Evolutionary conservation across 2,888 invertebrate species (phyloP), one percentile per base, ranked within the genome.

Genomic region (Polydrusus pterygomalis): DNA sequence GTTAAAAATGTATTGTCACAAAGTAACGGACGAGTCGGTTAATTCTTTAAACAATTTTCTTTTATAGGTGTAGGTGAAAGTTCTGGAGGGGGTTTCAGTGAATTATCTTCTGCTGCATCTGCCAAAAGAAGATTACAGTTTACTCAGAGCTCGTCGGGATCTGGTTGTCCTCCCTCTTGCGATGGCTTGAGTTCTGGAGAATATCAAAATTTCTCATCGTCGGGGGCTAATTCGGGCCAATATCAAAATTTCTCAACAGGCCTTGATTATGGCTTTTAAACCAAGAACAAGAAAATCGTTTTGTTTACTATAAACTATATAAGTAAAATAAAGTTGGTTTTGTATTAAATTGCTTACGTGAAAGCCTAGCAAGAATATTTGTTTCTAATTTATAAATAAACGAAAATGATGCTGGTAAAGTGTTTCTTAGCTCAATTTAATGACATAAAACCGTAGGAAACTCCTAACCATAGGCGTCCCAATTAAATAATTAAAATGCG

Each of bases 81-180:
- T n/a, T 54, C 54, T 1, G 54, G 54, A 13, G 25, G 54, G 54
- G 54, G 17, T 47, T 47, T 17, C 47, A 47, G 54, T 13, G 54
- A 30, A 25, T 2, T 0, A n/a, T 54, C 54, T 6, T 13, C 30
- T 5, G 17, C 58, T 38, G 38, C 54, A 6, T 13, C 30, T 5
- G 17, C 58, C 38, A 60, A 18, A 38, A 60, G 6, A 38, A 30
- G 15, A 18, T 18, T 47, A 15, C 70, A 62, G 15, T 10, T 18
- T 1, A 70, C 34, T 15, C 17, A 30, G 2, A 62, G 38, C 18
- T 8, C n/a, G 15, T n/a, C 45, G 1, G 62, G 70, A 2, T 10
- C 47, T 9, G 45, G 5, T 34, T 70, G 70, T 60, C 10, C 60
- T n/a, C 70, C 70, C 9, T 45, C 9, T 40, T 70, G 70, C 30